Conservation (phyloP, 1,140 invertebrate species). For the Drosophila varians region DNA sequence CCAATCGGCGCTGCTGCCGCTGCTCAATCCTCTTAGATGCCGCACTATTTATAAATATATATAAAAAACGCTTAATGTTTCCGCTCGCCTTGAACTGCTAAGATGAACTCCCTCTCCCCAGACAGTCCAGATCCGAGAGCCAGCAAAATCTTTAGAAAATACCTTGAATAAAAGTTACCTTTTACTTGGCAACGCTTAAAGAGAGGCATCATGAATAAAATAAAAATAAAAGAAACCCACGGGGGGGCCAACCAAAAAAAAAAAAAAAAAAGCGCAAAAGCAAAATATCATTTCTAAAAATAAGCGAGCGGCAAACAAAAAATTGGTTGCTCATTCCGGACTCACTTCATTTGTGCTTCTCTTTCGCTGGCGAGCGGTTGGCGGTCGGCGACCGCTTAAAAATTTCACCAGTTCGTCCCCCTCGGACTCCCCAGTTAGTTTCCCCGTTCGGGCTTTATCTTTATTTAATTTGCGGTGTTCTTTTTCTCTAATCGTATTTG, state of each 20-base stretch:
- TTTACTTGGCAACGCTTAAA: conserved; percentile 18
- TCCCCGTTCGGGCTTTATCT: background rate
- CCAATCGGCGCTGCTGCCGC: conserved; percentile 29
- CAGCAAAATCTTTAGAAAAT: too few relatives aligned
- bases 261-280: conserved; percentile 12
- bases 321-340: conserved; percentile 20
- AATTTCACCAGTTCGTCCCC: conserved; percentile 20
- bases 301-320: conserved; percentile 31
- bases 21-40: conserved; percentile 24
- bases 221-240: conserved; percentile 8
- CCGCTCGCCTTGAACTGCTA: conserved; percentile 76
- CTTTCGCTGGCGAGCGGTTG: conserved; percentile 30
- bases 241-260: background rate
- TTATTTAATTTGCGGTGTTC: conserved; percentile 1
- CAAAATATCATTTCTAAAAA: conserved; percentile 66
- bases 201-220: too few relatives aligned
- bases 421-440: conserved; percentile 7
- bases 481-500: conserved; percentile 19
- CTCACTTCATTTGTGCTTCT: conserved; percentile 40
- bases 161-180: too few relatives aligned
- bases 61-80: conserved; percentile 64
- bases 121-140: background rate
- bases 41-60: conserved; percentile 64
- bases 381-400: conserved; percentile 33
- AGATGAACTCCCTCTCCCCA: conserved; percentile 58